These are phyloP conservation scores for Bembecia ichneumoniformis DNA, from an alignment of 2,888 invertebrate species.

Conservation along the genomic window DNA sequence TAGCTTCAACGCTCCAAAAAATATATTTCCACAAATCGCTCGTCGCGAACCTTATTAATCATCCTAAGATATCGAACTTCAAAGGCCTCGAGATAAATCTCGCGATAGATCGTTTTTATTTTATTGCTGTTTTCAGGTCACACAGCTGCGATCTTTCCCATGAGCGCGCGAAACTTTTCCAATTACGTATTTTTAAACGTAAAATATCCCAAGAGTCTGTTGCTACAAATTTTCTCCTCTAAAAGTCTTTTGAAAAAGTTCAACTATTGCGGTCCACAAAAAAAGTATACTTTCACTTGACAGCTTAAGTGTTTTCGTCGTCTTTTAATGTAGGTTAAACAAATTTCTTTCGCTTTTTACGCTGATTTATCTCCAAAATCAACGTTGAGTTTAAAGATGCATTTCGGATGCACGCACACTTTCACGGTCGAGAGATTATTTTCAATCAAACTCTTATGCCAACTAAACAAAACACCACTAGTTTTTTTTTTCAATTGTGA, in stretches of 20 bases:
- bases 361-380: conserved; percentile 30
- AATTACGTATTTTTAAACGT: conserved; percentile 44
- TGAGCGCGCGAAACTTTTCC: conserved; percentile 49
- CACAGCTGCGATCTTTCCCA: conserved; percentile 53
- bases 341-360: conserved; percentile 37
- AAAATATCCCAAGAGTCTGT: conserved; percentile 28
- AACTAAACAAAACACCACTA: not conserved
- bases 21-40: conserved; percentile 38
- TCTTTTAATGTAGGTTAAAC: conserved; percentile 52
- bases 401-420: not conserved
- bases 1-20: conserved; percentile 38
- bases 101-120: conserved; percentile 51
- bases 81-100: conserved; percentile 45
- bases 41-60: conserved; percentile 50
- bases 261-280: conserved; percentile 29
- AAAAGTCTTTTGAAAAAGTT: conserved; percentile 30
- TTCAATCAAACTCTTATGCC: not conserved
- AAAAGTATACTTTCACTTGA: conserved; percentile 60
- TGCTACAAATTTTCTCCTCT: conserved; percentile 20
- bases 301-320: conserved; percentile 33
- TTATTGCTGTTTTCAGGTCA: conserved; percentile 55
- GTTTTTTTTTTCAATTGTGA: conserved; percentile 38
- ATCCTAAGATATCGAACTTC: conserved; percentile 50
- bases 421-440: not conserved
- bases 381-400: conserved; percentile 8